Base-by-base conservation (phyloP, 2,113 vertebrate species). In the Oplegnathus fasciatus region DNA sequence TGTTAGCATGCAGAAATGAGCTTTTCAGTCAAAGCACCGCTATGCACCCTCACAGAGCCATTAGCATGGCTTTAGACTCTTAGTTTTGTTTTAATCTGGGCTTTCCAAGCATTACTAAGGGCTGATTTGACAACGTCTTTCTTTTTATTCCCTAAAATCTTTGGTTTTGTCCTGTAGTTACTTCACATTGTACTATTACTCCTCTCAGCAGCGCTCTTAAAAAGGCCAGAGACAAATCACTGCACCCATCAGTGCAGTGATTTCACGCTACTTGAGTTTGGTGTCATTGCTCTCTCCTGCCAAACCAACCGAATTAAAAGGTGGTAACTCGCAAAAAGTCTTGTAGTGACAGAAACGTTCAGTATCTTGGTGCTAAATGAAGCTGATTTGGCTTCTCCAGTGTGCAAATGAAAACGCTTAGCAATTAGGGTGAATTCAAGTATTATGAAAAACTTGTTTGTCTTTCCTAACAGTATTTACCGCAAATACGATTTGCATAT, bases 231-330 rank as follows among this genome's bases (percentile, higher is more conserved):
- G 37, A 73, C 50, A 66, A 66, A 74, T 81, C 69, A 6, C 62
- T 54, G 72, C 65, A 9, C 26, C 32, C 73, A 62, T 70, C 66
- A 28, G 46, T 17, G 66, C 67, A 58, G 74, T 0, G 26, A 84
- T 79, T 73, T 74, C 69, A 79, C 61, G 62, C 83, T 71, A 37
- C 69, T 74, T 79, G 69, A 74, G 20, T 61, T 34, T 40, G 50
- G 75, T 34, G 17, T 65, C 67, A n/a, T 50, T 66, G 48, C 82
- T 70, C 60, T 78, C 60, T 66, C 17, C 67, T 57, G 50, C 40
- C 57, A 0, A 77, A 34, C 74, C 22, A 32, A 46, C 46, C 8
- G 17, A 77, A 77, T 55, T 54, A 64, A 83, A 77, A 71, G 66
- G 28, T 48, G 58, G 28, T 14, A 50, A 34, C 32, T 69, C 30